Percentiles rank a stretch among this genome's conserved stretches.
phyloP scores from a whole-genome alignment of 2,113 vertebrate genomes.

The Pogonocichla stellata region DNA sequence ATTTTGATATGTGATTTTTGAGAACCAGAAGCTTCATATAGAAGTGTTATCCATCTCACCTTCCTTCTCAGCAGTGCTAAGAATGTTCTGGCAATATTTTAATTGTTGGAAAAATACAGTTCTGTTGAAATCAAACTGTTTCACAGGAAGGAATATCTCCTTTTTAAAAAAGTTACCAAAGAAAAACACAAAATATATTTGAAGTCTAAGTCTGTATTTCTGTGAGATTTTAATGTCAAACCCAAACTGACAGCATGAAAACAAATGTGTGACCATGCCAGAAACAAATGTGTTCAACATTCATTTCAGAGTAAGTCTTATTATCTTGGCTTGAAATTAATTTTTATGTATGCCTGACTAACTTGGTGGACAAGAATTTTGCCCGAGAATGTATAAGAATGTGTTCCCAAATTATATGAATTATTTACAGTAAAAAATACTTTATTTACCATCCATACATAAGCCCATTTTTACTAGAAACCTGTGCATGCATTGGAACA shows the following conservation, averaged over 20 bases:
- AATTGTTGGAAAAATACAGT: conserved; percentile 28
- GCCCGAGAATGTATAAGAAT: not conserved
- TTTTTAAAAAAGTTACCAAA: not conserved
- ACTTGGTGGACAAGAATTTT: not conserved
- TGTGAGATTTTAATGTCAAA: conserved; percentile 51
- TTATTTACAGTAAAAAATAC: not conserved
- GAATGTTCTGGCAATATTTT: conserved; percentile 35
- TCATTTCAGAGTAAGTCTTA: not conserved
- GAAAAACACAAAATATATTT: conserved; percentile 25
- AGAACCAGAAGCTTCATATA: conserved; percentile 8
- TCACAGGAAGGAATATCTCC: not conserved
- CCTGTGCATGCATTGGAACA: not conserved
- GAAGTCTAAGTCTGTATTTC: conserved; percentile 4
- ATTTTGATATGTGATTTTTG: not conserved
- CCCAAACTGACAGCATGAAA: conserved; percentile 43
- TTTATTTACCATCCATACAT: not conserved
- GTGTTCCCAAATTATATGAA: not conserved
- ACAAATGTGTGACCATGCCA: conserved; percentile 50
- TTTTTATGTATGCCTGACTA: not conserved
- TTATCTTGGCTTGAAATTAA: conserved; percentile 28
- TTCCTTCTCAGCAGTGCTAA: conserved; percentile 6
- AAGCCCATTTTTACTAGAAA: not conserved
- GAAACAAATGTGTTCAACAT: conserved; percentile 23
- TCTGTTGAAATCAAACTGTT: conserved; percentile 41
- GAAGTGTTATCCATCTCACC: conserved; percentile 19